Evolutionary conservation across 2,797 vertebrate genomes (phyloP).

Genomic region (Toxotes lorentzi): DNA sequence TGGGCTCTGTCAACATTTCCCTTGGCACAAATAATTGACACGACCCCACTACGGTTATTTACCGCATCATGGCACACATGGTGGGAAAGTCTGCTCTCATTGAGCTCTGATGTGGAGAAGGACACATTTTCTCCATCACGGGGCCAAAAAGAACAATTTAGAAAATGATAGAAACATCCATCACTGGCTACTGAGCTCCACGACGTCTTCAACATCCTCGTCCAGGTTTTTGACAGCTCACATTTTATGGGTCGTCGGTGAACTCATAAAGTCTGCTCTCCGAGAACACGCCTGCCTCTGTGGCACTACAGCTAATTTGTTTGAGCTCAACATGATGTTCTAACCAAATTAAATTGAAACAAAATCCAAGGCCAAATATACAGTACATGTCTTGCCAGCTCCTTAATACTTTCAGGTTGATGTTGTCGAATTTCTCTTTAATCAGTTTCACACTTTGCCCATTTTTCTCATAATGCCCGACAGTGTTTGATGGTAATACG

Average conservation of each 20-base stretch:
- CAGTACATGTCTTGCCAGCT: slow-evolving; percentile 19
- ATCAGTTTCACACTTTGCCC: slow-evolving; percentile 49
- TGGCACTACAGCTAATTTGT: slow-evolving; percentile 57
- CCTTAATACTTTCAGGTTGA: slow-evolving; percentile 37
- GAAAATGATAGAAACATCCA: slow-evolving; percentile 71
- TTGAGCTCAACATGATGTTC: slow-evolving; percentile 58
- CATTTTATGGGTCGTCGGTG: slow-evolving; percentile 67
- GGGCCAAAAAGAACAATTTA: slow-evolving; percentile 64
- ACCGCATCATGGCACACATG: slow-evolving; percentile 63
- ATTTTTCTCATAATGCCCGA: slow-evolving; percentile 23
- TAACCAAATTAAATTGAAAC: slow-evolving; percentile 59
- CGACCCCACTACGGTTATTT: slow-evolving; percentile 57
- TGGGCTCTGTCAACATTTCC: slow-evolving; percentile 74
- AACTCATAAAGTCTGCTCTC: slow-evolving; percentile 69
- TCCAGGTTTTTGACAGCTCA: slow-evolving; percentile 72
- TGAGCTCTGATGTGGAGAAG: slow-evolving; percentile 64
- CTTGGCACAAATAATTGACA: slow-evolving; percentile 68
- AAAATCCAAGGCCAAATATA: slow-evolving; percentile 62
- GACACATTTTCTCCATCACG: slow-evolving; percentile 38
- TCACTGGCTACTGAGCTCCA: slow-evolving; percentile 61
- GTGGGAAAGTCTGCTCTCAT: slow-evolving; percentile 73
- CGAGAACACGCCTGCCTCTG: slow-evolving; percentile 49
- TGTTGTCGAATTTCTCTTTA: slow-evolving; percentile 39
- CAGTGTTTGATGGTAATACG: slow-evolving; percentile 57
- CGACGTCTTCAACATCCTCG: slow-evolving; percentile 22